Evolutionary conservation across 2,888 invertebrate genomes (phyloP).

Genomic region (Athalia circularis): DNA sequence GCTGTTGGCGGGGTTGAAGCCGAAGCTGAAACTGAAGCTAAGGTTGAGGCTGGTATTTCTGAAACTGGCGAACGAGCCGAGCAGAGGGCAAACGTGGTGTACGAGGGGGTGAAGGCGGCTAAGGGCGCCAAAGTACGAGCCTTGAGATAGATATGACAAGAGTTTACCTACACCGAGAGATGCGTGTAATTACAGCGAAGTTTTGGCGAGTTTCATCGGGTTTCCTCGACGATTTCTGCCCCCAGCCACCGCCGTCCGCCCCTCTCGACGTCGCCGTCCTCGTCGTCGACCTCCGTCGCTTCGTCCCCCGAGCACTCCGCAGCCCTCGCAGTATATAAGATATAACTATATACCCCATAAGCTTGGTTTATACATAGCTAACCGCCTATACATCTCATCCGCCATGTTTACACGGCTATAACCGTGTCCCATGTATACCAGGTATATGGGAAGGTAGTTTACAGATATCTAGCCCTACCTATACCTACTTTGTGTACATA

Average conservation of each 20-base stretch:
- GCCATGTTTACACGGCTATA: too few relatives aligned
- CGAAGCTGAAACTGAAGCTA: too few relatives aligned
- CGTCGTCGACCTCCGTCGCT: neutral
- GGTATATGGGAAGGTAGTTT: neutral
- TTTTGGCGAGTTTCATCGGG: slow-evolving; percentile 64
- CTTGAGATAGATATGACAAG: slow-evolving; percentile 68
- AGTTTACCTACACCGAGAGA: slow-evolving; percentile 63
- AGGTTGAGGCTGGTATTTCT: too few relatives aligned
- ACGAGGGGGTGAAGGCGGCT: too few relatives aligned
- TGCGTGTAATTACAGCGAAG: slow-evolving; percentile 72
- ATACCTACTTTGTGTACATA: slow-evolving; percentile 29
- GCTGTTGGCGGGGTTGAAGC: slow-evolving; percentile 56
- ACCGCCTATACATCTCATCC: neutral
- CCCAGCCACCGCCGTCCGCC: neutral
- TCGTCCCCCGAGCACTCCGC: neutral
- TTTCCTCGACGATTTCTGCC: slow-evolving; percentile 48
- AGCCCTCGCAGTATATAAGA: too few relatives aligned
- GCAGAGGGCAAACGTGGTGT: slow-evolving; percentile 10
- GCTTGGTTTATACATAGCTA: neutral
- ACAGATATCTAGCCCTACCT: slow-evolving; percentile 26
- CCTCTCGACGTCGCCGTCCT: neutral
- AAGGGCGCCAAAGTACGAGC: neutral
- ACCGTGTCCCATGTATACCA: neutral
- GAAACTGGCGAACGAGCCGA: neutral
- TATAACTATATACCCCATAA: neutral